These are phyloP conservation scores for Melanostoma mellinum DNA, from an alignment of 2,888 invertebrate genomes.

Conservation along the genomic window DNA sequence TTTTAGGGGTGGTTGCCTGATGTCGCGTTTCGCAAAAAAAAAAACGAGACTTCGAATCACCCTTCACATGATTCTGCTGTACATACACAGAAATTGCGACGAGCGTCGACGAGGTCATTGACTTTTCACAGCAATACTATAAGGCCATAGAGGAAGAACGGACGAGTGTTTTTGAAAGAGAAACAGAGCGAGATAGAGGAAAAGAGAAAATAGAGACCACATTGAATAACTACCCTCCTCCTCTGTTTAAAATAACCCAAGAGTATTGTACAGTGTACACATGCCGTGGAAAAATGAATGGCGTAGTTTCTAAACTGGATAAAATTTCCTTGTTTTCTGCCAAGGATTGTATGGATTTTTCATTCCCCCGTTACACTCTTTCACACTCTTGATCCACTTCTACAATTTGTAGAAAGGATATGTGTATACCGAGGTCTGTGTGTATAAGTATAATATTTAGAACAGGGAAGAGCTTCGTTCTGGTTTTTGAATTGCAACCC, in stretches of 20 bases:
- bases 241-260: neutral
- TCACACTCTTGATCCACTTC: neutral
- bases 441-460: neutral
- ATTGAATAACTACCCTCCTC: neutral
- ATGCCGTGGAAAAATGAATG: slow-evolving; percentile 19
- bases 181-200: slow-evolving; percentile 53
- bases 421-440: neutral
- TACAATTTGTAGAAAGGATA: slow-evolving; percentile 2
- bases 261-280: too few relatives aligned
- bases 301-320: slow-evolving; percentile 45
- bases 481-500: slow-evolving; percentile 3
- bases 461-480: neutral
- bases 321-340: slow-evolving; percentile 54
- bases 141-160: slow-evolving; percentile 16
- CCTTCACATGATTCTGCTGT: slow-evolving; percentile 32
- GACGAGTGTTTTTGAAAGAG: slow-evolving; percentile 34
- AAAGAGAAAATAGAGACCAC: slow-evolving; percentile 31
- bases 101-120: slow-evolving; percentile 59
- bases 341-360: slow-evolving; percentile 55
- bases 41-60: slow-evolving; percentile 48
- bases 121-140: slow-evolving; percentile 51
- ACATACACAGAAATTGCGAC: slow-evolving; percentile 40
- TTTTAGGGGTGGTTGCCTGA: slow-evolving; percentile 16
- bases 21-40: slow-evolving; percentile 32
- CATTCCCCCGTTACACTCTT: neutral